These are phyloP conservation scores for Thysanoteuthis rhombus DNA, from an alignment of 2,888 invertebrate genomes.

Conservation along the genomic window DNA sequence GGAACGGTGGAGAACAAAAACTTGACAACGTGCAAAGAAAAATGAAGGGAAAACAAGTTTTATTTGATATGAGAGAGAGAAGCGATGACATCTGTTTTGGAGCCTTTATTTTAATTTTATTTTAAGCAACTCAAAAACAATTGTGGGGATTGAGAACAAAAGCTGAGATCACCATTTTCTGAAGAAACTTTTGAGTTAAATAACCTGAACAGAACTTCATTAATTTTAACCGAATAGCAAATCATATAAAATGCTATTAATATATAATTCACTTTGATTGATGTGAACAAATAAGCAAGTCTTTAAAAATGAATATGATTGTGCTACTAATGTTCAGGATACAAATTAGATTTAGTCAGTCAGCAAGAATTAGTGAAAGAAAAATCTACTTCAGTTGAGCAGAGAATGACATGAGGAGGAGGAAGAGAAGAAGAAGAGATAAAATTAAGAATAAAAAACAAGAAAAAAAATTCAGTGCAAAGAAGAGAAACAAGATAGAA, in stretches of 20 bases:
- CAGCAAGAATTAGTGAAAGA: background rate
- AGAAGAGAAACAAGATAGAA: background rate
- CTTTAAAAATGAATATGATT: background rate
- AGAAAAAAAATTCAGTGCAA: background rate
- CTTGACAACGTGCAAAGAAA: background rate
- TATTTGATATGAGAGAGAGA: too few species aligned
- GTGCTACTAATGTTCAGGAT: background rate
- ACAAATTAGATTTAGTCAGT: background rate
- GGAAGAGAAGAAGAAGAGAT: too few species aligned
- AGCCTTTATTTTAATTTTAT: background rate
- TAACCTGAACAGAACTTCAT: background rate
- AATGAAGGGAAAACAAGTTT: background rate
- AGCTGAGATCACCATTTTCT: background rate
- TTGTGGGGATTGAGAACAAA: background rate
- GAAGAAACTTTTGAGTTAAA: background rate
- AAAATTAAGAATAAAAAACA: background rate
- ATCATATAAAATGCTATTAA: too few species aligned
- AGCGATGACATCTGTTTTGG: too few species aligned
- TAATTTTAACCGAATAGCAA: background rate
- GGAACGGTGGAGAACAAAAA: background rate
- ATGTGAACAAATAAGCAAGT: background rate
- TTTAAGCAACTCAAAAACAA: background rate
- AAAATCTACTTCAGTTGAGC: background rate
- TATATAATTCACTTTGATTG: background rate
- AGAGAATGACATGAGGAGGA: too few species aligned